Conservation (phyloP, 2,113 vertebrate species). For the Thamnophis sirtalis region DNA sequence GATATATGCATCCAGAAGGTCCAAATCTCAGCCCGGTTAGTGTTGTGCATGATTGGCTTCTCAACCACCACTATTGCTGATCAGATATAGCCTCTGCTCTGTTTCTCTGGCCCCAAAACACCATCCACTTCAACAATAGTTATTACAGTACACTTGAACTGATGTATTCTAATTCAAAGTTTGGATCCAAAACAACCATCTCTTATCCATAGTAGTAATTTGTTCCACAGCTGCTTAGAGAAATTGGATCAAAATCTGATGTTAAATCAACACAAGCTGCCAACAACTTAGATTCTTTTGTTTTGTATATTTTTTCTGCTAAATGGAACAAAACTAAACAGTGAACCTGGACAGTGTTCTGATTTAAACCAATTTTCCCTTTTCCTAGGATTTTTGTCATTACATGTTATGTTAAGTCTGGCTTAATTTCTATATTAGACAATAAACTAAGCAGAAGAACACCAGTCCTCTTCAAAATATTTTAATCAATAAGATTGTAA, state of each 20-base stretch:
- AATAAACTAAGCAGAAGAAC: neutral
- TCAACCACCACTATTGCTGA: neutral
- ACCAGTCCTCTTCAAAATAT: neutral
- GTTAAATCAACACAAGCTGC: neutral
- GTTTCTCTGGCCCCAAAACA: neutral
- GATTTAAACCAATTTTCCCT: neutral
- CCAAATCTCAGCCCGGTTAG: neutral
- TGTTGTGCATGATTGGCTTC: neutral
- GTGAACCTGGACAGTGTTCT: neutral
- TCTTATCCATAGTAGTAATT: neutral
- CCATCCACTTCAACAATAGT: neutral
- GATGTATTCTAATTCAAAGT: neutral
- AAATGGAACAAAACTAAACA: conserved; percentile 8
- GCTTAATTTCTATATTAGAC: neutral
- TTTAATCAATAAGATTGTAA: neutral
- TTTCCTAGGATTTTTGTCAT: neutral
- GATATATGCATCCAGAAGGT: neutral
- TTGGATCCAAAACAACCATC: neutral
- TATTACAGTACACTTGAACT: neutral
- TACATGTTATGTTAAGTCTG: neutral
- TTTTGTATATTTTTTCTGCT: neutral
- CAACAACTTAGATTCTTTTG: neutral
- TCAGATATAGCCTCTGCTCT: neutral
- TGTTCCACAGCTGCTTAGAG: neutral
- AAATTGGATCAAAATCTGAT: neutral